These are phyloP conservation scores for Drosophila setosimentum DNA, from an alignment of 2,888 invertebrate genomes.

Conservation along the genomic window DNA sequence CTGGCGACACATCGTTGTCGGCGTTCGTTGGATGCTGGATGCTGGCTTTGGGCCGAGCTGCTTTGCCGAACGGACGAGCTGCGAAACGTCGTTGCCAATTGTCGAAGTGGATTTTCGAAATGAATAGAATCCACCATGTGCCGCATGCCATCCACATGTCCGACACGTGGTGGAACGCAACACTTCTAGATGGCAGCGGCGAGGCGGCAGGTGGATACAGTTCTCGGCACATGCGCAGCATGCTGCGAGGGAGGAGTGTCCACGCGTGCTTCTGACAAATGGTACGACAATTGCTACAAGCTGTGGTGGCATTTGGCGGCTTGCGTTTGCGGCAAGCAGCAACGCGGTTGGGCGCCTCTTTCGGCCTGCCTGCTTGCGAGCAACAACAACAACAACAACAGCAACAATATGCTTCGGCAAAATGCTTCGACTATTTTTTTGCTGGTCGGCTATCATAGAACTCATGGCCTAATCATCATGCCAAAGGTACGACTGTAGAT, in stretches of 20 bases:
- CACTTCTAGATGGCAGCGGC: conserved; percentile 30
- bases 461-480: conserved; percentile 57
- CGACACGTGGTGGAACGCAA: conserved; percentile 80
- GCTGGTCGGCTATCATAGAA: conserved; percentile 34
- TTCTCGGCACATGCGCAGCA: conserved; percentile 79
- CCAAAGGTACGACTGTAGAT: conserved; percentile 38
- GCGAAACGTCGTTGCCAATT: conserved; percentile 76
- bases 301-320: conserved; percentile 80
- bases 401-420: conserved; percentile 32
- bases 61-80: conserved; percentile 33
- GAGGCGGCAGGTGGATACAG: conserved; percentile 9
- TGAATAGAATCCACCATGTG: conserved; percentile 82
- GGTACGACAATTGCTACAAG: conserved; percentile 84
- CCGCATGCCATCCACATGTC: conserved; percentile 43
- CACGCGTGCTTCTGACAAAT: conserved; percentile 82
- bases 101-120: conserved; percentile 81
- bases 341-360: conserved; percentile 57
- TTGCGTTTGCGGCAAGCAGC: conserved; percentile 59
- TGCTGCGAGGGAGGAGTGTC: conserved; percentile 82
- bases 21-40: conserved; percentile 65
- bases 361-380: conserved; percentile 24
- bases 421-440: conserved; percentile 27
- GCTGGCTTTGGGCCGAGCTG: conserved; percentile 48
- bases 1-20: background rate
- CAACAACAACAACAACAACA: background rate